These are phyloP conservation scores for Microtus ochrogaster DNA, from an alignment of 2,113 vertebrate species.

Conservation along the genomic window DNA sequence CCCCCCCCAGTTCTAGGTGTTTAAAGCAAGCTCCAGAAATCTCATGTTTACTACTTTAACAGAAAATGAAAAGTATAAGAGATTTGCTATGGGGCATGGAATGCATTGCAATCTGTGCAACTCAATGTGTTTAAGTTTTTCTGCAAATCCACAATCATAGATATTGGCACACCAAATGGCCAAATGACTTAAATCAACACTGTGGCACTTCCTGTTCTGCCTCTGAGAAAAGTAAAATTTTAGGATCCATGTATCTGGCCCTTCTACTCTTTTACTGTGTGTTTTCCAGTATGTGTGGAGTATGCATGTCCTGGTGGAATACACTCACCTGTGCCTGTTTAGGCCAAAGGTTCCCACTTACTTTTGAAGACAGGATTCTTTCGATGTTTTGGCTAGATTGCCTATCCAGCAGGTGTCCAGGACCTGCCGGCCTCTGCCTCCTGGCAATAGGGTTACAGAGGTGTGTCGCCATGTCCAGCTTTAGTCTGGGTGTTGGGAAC, in stretches of 20 bases:
- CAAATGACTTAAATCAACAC: neutral
- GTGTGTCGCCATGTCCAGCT: neutral
- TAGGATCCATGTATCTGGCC: neutral
- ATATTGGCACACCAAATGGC: neutral
- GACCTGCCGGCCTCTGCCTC: neutral
- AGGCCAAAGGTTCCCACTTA: neutral
- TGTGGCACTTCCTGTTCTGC: constrained; percentile 21
- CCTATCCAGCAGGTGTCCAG: neutral
- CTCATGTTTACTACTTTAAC: neutral
- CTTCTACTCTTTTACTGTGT: neutral
- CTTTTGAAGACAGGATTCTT: neutral
- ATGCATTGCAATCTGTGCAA: neutral
- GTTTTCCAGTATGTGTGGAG: neutral
- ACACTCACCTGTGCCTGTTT: neutral
- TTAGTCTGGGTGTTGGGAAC: neutral
- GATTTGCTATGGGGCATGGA: constrained; percentile 58
- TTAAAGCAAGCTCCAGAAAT: neutral
- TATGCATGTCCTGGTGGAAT: neutral
- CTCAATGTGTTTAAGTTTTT: neutral
- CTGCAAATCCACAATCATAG: neutral
- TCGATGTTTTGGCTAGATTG: neutral
- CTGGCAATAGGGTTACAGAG: neutral
- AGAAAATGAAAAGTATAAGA: neutral
- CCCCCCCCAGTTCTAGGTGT: neutral
- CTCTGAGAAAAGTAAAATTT: neutral